Conservation (phyloP, 2,797 vertebrate species). For the Thripadectes ignobilis region DNA sequence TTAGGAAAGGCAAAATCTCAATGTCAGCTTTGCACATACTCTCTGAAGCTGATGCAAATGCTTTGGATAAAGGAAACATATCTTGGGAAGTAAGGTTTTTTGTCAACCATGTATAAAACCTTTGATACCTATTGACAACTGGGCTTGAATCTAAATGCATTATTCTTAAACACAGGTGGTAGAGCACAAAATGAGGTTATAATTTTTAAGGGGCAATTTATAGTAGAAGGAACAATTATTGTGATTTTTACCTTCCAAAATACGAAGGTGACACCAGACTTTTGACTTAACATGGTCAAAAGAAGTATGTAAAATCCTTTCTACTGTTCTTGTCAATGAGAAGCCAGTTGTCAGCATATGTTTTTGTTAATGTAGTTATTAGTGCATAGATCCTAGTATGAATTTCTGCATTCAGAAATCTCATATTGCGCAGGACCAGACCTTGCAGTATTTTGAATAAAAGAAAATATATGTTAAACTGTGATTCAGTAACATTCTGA, state of each 20-base stretch:
- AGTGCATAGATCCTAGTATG: not conserved
- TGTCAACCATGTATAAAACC: not conserved
- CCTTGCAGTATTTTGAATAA: not conserved
- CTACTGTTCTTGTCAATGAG: not conserved
- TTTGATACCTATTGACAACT: not conserved
- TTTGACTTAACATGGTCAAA: not conserved
- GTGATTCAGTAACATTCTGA: not conserved
- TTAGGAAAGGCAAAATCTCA: constrained; percentile 2
- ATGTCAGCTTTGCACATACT: not conserved
- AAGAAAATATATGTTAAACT: not conserved
- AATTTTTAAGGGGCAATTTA: not conserved
- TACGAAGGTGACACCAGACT: not conserved
- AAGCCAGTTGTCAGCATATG: not conserved
- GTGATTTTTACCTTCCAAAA: not conserved
- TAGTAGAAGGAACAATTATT: not conserved
- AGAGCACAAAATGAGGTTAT: not conserved
- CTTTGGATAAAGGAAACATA: constrained; percentile 9
- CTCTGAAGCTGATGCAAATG: constrained; percentile 16
- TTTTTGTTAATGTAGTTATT: not conserved
- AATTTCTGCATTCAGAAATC: not conserved
- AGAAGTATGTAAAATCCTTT: not conserved
- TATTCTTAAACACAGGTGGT: not conserved
- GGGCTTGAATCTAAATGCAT: not conserved
- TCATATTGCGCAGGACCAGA: not conserved
- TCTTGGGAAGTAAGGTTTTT: not conserved